phyloP scores from a whole-genome alignment of 2,113 vertebrate species.

The Hassar affinis region DNA sequence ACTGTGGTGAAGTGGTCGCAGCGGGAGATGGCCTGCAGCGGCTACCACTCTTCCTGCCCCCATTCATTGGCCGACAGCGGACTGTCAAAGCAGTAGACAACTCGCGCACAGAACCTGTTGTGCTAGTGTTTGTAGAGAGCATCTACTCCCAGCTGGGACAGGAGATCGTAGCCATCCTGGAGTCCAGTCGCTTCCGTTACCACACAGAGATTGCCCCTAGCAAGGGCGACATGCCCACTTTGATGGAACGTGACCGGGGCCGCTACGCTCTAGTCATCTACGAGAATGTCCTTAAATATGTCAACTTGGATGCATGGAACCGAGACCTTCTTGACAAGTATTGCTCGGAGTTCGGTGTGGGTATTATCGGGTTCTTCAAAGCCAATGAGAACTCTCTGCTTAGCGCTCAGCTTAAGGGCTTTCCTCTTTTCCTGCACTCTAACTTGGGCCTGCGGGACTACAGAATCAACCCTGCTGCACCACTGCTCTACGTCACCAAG shows the following conservation, averaged over 20 bases:
- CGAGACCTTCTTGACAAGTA: slow-evolving; percentile 93
- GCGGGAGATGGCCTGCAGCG: slow-evolving; percentile 68
- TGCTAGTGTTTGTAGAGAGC: slow-evolving; percentile 95
- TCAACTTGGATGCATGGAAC: slow-evolving; percentile 95
- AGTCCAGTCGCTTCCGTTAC: slow-evolving; percentile 93
- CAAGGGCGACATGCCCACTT: slow-evolving; percentile 92
- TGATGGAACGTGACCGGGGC: slow-evolving; percentile 85
- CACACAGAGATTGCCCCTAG: slow-evolving; percentile 90
- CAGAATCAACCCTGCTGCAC: slow-evolving; percentile 89
- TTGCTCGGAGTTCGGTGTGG: slow-evolving; percentile 90
- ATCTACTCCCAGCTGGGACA: slow-evolving; percentile 95
- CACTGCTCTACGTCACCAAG: slow-evolving; percentile 88
- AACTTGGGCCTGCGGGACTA: slow-evolving; percentile 92
- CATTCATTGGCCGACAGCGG: slow-evolving; percentile 68
- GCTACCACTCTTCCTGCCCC: slow-evolving; percentile 71
- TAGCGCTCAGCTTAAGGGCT: slow-evolving; percentile 95
- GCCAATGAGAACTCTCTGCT: slow-evolving; percentile 94
- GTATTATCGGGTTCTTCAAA: slow-evolving; percentile 94
- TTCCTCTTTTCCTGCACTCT: slow-evolving; percentile 92
- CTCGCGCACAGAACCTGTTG: slow-evolving; percentile 84
- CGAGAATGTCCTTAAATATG: slow-evolving; percentile 94
- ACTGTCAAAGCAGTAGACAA: slow-evolving; percentile 79
- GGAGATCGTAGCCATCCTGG: slow-evolving; percentile 93
- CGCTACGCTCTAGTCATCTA: slow-evolving; percentile 93
- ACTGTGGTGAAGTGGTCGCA: slow-evolving; percentile 74